Evolutionary conservation across 2,113 vertebrate genomes (phyloP).

Genomic region (Brachyhypopomus occidentalis): DNA sequence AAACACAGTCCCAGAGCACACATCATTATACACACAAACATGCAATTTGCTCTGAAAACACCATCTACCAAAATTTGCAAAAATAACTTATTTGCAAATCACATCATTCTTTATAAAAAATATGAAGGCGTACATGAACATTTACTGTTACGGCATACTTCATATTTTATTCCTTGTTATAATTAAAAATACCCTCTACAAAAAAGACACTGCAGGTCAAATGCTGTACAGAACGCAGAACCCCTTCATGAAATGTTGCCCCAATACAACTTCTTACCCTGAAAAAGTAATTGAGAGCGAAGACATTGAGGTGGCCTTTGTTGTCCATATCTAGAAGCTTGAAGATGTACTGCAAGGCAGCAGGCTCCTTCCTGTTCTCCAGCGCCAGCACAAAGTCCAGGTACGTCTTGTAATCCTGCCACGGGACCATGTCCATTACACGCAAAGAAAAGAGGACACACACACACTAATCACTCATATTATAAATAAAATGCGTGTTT

Average conservation of each 20-base stretch:
- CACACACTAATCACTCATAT: background rate
- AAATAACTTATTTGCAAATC: too few relatives aligned
- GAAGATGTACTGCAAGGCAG: conserved; percentile 95
- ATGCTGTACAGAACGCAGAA: too few relatives aligned
- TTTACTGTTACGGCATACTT: too few relatives aligned
- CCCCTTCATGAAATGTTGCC: background rate
- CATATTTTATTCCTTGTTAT: too few relatives aligned
- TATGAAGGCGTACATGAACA: too few relatives aligned
- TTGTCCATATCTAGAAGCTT: conserved; percentile 98
- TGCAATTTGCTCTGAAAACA: background rate
- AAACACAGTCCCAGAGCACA: background rate
- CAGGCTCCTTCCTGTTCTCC: conserved; percentile 98
- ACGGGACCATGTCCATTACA: background rate
- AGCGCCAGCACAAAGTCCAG: conserved; percentile 96
- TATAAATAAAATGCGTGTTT: background rate
- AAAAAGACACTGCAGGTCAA: too few relatives aligned
- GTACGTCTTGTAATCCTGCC: conserved; percentile 97
- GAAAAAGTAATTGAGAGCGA: conserved; percentile 98
- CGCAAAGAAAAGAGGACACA: background rate
- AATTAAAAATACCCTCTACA: too few relatives aligned
- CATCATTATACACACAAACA: background rate
- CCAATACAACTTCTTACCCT: conserved; percentile 78
- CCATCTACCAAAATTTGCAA: background rate
- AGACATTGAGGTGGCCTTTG: conserved; percentile 93
- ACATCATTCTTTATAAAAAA: too few relatives aligned